Evolutionary conservation across 1,140 invertebrate genomes (phyloP), one percentile per base, ranked within the genome.

Genomic region (Sarcophaga bullata): DNA sequence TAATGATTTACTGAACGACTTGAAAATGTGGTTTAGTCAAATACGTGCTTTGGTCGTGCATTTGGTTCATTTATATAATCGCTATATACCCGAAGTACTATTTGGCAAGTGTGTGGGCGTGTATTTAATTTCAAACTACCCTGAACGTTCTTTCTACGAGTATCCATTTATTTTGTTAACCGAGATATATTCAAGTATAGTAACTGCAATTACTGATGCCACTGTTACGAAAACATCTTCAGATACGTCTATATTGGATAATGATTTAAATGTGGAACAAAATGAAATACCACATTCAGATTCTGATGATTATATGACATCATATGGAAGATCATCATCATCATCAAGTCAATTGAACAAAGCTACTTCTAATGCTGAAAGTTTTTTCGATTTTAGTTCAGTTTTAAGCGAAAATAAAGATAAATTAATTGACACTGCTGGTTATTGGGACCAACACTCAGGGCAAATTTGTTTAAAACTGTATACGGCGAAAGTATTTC

Each of bases 401-500:
- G 75, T 78, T 6, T 50, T 78, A 46, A 13, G 10, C 2, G 76
- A 82, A 3, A 19, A 73, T 0, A 37, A 80, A 8, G 75, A 62
- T 46, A 48, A 80, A n/a, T 17, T 50, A 19, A 52, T 50, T n/a
- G 76, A 75, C 11, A 68, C 9, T 7, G 50, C 68, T 8, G 25
- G 48, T 49, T 9, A 73, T n/a, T n/a, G n/a, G n/a, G n/a, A 73
- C 17, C 46, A 72, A 73, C 82, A 82, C 6, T 72, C 82, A 9
- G 80, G 75, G 82, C 75, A 82, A 15, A 82, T 80, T 72, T 82
- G 82, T 46, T 80, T 82, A 15, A 80, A 82, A 80, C 10, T 82
- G 48, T 82, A 82, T 52, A 80, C 82, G 49, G 76, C 82, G 82
- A 82, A 72, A 82, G 54, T 47, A 82, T 82, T 58, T 82, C 76